Evolutionary conservation across 2,113 vertebrate species (phyloP).

Genomic region (Sclerurus mexicanus): DNA sequence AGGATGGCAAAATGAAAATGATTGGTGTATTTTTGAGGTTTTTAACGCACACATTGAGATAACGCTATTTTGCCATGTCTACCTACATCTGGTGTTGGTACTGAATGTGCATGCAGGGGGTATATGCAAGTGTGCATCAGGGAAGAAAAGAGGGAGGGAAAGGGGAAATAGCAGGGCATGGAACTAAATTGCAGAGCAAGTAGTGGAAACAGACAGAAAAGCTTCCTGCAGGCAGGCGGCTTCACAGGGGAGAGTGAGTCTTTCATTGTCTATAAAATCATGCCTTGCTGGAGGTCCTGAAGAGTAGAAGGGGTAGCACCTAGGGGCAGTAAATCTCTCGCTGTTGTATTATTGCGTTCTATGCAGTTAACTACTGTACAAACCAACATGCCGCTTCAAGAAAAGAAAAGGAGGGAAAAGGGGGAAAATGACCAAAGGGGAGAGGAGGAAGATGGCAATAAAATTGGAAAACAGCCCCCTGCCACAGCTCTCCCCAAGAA

Average conservation of each 20-base stretch:
- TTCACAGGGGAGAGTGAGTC: slow-evolving; percentile 43
- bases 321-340: slow-evolving; percentile 49
- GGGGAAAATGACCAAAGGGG: slow-evolving; percentile 10
- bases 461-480: neutral
- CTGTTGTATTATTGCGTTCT: slow-evolving; percentile 44
- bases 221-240: slow-evolving; percentile 19
- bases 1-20: neutral
- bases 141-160: slow-evolving; percentile 25
- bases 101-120: neutral
- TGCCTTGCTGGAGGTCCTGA: slow-evolving; percentile 63
- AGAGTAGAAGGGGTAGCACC: slow-evolving; percentile 33
- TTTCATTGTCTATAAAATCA: slow-evolving; percentile 61
- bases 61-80: neutral
- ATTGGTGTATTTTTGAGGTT: neutral
- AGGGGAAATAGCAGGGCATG: slow-evolving; percentile 41
- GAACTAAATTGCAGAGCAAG: slow-evolving; percentile 53
- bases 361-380: slow-evolving; percentile 31
- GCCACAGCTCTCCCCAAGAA: neutral
- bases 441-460: neutral
- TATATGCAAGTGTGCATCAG: neutral
- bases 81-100: neutral
- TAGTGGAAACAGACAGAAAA: slow-evolving; percentile 59
- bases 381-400: slow-evolving; percentile 10
- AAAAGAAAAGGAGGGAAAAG: slow-evolving; percentile 24
- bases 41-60: neutral